A percentile compares a stretch with the other conserved stretches of the same genome.
Conservation (phyloP, 2,113 vertebrate species). For the Herpailurus yagouaroundi region DNA sequence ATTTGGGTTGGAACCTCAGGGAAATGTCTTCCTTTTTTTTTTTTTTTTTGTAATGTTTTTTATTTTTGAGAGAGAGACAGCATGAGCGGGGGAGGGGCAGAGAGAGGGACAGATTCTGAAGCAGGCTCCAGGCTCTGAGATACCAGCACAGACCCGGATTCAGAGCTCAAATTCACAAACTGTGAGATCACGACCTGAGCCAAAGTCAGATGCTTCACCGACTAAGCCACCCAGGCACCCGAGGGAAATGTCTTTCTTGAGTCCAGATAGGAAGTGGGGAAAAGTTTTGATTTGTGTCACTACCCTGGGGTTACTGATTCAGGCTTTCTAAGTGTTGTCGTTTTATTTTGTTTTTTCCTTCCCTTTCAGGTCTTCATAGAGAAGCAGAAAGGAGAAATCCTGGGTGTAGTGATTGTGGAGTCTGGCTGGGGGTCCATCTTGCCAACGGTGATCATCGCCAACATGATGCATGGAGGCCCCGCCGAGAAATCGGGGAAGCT, state of each 20-base stretch:
- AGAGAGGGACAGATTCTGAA: no score
- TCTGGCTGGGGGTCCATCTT: conserved; percentile 99
- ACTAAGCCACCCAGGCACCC: no score
- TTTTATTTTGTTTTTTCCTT: neutral
- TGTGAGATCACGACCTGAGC: no score
- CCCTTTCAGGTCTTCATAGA: conserved; percentile 93
- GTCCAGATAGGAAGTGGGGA: neutral
- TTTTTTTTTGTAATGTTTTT: no score
- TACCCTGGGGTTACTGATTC: neutral
- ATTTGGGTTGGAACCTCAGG: neutral
- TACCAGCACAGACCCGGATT: no score
- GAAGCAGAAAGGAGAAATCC: conserved; percentile 97
- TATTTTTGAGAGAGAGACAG: no score
- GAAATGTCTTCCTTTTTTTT: neutral
- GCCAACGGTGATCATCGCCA: conserved; percentile 98
- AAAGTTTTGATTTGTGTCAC: neutral
- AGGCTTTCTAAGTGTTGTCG: neutral
- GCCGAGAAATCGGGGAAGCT: conserved; percentile 96
- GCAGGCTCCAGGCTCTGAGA: no score
- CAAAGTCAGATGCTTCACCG: no score
- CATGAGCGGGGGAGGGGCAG: no score
- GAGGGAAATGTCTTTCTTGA: neutral
- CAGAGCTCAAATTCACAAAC: no score
- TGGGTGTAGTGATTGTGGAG: conserved; percentile 97
- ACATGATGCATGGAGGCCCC: conserved; percentile 98